Conservation (phyloP, 2,113 vertebrate species). For the Poecilia latipinna region DNA sequence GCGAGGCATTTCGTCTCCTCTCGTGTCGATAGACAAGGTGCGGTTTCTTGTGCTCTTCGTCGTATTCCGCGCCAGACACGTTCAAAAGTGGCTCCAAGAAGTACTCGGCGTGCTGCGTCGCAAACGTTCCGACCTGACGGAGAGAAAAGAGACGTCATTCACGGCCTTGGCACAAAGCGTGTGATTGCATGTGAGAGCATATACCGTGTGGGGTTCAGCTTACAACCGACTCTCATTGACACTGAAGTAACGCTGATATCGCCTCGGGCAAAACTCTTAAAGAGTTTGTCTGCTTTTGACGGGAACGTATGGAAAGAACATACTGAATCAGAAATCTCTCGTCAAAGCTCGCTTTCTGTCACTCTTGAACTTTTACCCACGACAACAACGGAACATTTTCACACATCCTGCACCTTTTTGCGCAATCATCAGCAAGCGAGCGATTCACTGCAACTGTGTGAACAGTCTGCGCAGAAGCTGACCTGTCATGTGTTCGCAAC, state of each 20-base stretch:
- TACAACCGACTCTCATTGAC: conserved; percentile 37
- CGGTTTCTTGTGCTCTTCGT: conserved; percentile 92
- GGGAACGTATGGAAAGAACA: conserved; percentile 39
- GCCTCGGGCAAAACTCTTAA: conserved; percentile 38
- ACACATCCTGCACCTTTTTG: background rate
- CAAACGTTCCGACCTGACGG: conserved; percentile 82
- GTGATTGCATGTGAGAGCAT: conserved; percentile 13
- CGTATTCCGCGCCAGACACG: conserved; percentile 83
- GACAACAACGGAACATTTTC: too few relatives aligned
- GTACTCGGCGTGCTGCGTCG: conserved; percentile 89
- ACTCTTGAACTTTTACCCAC: conserved; percentile 1
- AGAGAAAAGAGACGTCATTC: conserved; percentile 24
- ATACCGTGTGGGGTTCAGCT: conserved; percentile 2
- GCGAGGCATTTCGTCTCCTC: conserved; percentile 65
- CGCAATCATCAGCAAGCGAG: background rate
- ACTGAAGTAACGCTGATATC: conserved; percentile 19
- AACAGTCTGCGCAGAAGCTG: background rate
- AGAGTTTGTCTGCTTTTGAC: conserved; percentile 27
- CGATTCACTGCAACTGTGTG: background rate
- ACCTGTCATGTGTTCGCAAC: background rate
- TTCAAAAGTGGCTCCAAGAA: conserved; percentile 93
- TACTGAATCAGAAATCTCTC: conserved; percentile 41
- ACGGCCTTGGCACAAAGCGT: conserved; percentile 23
- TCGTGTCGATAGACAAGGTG: conserved; percentile 92
- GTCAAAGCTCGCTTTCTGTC: conserved; percentile 10